Base-by-base conservation (phyloP, 1,140 invertebrate species). In the Samia ricini region DNA sequence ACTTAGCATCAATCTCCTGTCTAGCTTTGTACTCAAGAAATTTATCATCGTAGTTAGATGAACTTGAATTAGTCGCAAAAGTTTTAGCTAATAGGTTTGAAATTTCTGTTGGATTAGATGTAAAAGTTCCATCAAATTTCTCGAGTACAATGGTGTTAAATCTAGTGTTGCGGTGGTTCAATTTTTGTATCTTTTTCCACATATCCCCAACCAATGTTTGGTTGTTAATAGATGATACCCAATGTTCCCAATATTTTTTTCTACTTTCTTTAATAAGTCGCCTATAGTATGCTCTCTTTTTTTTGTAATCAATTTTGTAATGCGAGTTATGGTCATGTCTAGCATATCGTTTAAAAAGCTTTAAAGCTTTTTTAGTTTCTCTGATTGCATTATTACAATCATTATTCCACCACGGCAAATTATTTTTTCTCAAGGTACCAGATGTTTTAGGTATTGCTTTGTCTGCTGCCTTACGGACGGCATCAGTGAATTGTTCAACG, bases 11-110 rank as follows among this genome's bases (percentile, higher is more conserved):
- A n/a, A 8, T 48, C 48, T 71, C 65, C 12, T 67, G 54, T 29
- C 21, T 2, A 21, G 12, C 63, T 72, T 81, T 77, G 26, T 67
- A 62, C 10, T 58, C 5, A 62, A 70, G 8, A 58, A 80, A 79
- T 62, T 72, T 23, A 23, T 24, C 21, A 61, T 63, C 57, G 50
- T 73, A 78, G 61, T 81, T 79, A 3, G 42, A 18, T 8, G 75
- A 64, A 20, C 68, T 72, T 7, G 77, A 83, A 63, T 79, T 83
- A 24, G 56, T 56, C 0, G 66, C 63, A 54, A 83, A 83, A 2
- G 63, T 64, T 19, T 64, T 23, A 6, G 68, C 77, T 52, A 83
- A 63, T 20, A 63, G 26, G 51, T 81, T 56, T 18, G 75, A 59
- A 7, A 68, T 76, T 64, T 76, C 71, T 21, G 51, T 12, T 15